These are phyloP conservation scores for Calcarius lapponicus DNA, from an alignment of 2,797 vertebrate species.

Conservation along the genomic window DNA sequence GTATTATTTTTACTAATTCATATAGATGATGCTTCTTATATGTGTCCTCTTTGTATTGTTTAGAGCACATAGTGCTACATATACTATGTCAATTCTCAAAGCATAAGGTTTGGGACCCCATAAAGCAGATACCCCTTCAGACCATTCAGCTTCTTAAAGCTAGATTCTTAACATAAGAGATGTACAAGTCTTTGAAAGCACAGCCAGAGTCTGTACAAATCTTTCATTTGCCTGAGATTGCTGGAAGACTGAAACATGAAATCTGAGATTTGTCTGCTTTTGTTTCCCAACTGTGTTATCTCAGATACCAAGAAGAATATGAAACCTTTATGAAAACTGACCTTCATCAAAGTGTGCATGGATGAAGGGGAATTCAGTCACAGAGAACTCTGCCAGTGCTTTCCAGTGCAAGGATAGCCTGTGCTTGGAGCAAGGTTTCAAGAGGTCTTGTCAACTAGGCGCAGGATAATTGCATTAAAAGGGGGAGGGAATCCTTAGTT, in stretches of 20 bases:
- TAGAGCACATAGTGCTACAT: not conserved
- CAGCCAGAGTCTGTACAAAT: not conserved
- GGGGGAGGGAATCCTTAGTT: not conserved
- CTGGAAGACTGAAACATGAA: not conserved
- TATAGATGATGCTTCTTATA: not conserved
- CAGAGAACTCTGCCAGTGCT: not conserved
- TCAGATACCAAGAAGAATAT: not conserved
- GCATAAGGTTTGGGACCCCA: too few species aligned
- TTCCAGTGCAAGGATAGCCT: not conserved
- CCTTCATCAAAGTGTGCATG: not conserved
- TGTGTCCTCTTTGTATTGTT: not conserved
- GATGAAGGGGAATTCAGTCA: not conserved
- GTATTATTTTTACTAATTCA: not conserved
- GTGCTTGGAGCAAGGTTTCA: not conserved
- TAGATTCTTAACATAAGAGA: not conserved
- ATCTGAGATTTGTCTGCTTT: not conserved
- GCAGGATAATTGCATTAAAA: not conserved
- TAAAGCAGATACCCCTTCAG: not conserved
- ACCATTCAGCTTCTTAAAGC: not conserved
- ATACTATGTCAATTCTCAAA: not conserved
- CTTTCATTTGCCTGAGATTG: not conserved
- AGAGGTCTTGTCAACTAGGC: not conserved
- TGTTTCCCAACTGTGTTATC: not conserved
- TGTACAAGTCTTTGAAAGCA: not conserved
- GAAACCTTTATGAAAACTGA: not conserved